Percentiles rank a stretch among this genome's conserved stretches.
phyloP scores from a whole-genome alignment of 2,888 invertebrate genomes.

The Antitype chi region DNA sequence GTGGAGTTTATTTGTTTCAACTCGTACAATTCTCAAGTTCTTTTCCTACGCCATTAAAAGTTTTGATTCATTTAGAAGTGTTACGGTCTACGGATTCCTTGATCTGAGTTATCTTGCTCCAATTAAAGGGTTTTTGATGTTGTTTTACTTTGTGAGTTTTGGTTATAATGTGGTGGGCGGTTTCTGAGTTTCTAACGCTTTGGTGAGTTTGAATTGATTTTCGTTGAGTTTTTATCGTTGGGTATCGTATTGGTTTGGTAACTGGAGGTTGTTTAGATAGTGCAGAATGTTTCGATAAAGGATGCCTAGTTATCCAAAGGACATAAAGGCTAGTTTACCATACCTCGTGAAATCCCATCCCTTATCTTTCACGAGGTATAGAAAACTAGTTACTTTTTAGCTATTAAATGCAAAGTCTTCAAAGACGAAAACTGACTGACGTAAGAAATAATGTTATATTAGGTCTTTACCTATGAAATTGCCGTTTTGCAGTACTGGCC shows the following conservation, averaged over 20 bases:
- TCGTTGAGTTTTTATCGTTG: constrained; percentile 2
- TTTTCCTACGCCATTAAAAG: constrained; percentile 76
- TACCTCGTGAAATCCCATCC: too few relatives aligned
- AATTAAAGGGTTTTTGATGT: constrained; percentile 67
- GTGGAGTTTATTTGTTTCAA: constrained; percentile 75
- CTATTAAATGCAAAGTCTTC: too few relatives aligned
- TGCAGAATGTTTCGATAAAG: neutral
- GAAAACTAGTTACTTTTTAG: too few relatives aligned
- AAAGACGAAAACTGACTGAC: too few relatives aligned
- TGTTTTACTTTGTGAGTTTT: constrained; percentile 49
- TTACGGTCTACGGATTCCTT: constrained; percentile 60
- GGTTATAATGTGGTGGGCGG: constrained; percentile 19
- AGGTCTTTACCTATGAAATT: too few relatives aligned
- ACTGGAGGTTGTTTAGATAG: neutral
- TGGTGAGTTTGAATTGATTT: constrained; percentile 30
- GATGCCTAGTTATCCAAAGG: neutral
- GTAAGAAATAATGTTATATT: too few relatives aligned
- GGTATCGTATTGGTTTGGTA: neutral
- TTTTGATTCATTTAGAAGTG: constrained; percentile 77
- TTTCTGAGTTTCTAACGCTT: constrained; percentile 22
- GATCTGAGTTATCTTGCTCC: constrained; percentile 64
- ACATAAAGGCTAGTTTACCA: too few relatives aligned
- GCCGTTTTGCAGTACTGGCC: too few relatives aligned
- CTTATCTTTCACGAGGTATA: too few relatives aligned
- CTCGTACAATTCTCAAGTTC: constrained; percentile 63